Percentiles rank a stretch among this genome's conserved stretches.
These are phyloP conservation scores for Nyctibius grandis DNA, from an alignment of 2,797 vertebrate genomes.

Conservation along the genomic window DNA sequence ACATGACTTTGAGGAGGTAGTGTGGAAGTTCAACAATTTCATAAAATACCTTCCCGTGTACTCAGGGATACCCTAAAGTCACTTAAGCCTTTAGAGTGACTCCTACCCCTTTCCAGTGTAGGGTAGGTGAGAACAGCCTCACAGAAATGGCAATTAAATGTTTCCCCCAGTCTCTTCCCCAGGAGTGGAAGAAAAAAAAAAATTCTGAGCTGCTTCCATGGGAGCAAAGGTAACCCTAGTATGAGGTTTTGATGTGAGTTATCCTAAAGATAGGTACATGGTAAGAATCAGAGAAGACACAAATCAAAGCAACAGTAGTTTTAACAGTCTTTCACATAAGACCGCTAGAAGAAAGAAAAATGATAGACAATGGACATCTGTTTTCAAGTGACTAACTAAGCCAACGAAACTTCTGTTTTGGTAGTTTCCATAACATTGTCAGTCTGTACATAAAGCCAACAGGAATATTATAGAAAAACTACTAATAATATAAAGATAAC, in stretches of 20 bases:
- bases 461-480: conserved; percentile 2
- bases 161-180: not conserved
- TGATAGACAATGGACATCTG: rapidly evolving
- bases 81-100: not conserved
- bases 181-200: not conserved
- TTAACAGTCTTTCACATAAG: not conserved
- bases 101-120: not conserved
- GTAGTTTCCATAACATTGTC: not conserved
- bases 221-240: not conserved
- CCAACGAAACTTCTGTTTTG: not conserved
- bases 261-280: rapidly evolving
- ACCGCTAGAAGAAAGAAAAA: not conserved
- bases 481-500: not conserved
- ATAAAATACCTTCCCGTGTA: not conserved
- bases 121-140: not conserved
- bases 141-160: not conserved
- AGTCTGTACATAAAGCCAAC: not conserved
- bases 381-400: not conserved
- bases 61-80: not conserved
- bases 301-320: not conserved
- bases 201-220: not conserved
- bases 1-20: not conserved
- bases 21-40: not conserved
- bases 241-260: not conserved
- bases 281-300: not conserved